phyloP scores from a whole-genome alignment of 2,113 vertebrate species.

The Myanophis thanlyinensis region DNA sequence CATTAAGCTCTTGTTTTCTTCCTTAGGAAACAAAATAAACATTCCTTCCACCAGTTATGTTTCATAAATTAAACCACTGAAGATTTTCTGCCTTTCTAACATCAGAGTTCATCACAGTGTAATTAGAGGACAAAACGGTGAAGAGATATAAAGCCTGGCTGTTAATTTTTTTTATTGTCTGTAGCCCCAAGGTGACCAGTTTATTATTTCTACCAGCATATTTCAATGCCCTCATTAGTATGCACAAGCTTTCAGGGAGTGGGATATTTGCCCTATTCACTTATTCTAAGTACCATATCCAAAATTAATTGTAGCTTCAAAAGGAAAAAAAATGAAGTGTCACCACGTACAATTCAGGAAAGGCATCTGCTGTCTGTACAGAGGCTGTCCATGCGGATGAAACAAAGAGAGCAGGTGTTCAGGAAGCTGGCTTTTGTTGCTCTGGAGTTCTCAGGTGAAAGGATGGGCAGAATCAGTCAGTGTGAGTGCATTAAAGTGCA shows the following conservation, averaged over 20 bases:
- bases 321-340: slow-evolving; percentile 10
- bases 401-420: slow-evolving; percentile 9
- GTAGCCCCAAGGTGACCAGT: background rate
- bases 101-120: background rate
- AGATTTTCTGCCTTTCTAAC: background rate
- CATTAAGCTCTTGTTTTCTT: background rate
- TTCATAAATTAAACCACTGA: background rate
- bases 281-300: slow-evolving; percentile 19
- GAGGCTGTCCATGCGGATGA: slow-evolving; percentile 8
- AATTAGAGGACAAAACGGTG: background rate
- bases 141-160: background rate
- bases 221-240: slow-evolving; percentile 11
- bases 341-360: slow-evolving; percentile 36
- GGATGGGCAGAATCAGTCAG: slow-evolving; percentile 31
- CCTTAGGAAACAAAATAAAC: background rate
- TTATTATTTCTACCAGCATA: slow-evolving; percentile 20
- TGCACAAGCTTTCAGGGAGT: slow-evolving; percentile 17
- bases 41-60: background rate
- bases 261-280: slow-evolving; percentile 36
- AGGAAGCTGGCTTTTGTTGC: slow-evolving; percentile 28
- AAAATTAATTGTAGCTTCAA: slow-evolving; percentile 46
- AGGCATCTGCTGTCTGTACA: slow-evolving; percentile 49
- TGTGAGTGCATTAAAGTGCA: slow-evolving; percentile 22
- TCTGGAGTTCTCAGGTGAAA: slow-evolving; percentile 3
- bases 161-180: background rate